Evolutionary conservation across 2,113 vertebrate species (phyloP).

Genomic region (Tenrec ecaudatus): DNA sequence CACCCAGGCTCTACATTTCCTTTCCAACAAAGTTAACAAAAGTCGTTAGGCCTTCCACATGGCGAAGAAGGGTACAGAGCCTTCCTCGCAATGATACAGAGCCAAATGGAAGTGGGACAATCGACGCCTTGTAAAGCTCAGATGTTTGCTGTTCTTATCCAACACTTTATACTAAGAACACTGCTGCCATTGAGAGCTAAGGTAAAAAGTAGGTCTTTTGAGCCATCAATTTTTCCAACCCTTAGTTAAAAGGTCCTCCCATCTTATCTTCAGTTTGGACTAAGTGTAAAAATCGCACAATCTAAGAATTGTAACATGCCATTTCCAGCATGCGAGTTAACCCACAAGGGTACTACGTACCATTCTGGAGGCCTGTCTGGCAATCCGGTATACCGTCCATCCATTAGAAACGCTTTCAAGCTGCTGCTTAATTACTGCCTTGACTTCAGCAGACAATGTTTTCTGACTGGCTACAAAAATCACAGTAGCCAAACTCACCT

Average conservation of each 20-base stretch:
- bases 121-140: neutral
- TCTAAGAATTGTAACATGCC: neutral
- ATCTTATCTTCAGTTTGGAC: neutral
- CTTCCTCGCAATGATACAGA: neutral
- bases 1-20: neutral
- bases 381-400: constrained; percentile 98
- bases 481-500: constrained; percentile 98
- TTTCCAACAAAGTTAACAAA: constrained; percentile 41
- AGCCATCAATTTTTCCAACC: neutral
- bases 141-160: neutral
- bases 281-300: neutral
- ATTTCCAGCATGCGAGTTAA: neutral
- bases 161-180: neutral
- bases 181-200: neutral
- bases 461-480: constrained; percentile 99
- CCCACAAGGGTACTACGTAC: constrained; percentile 82
- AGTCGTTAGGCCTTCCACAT: neutral
- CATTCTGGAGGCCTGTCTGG: constrained; percentile 98
- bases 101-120: neutral
- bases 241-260: neutral
- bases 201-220: neutral
- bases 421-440: constrained; percentile 96
- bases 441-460: constrained; percentile 93
- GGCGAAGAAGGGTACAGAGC: neutral
- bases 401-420: constrained; percentile 96